Conservation (phyloP, 2,888 invertebrate genomes). For the Heliconius charithonia region DNA sequence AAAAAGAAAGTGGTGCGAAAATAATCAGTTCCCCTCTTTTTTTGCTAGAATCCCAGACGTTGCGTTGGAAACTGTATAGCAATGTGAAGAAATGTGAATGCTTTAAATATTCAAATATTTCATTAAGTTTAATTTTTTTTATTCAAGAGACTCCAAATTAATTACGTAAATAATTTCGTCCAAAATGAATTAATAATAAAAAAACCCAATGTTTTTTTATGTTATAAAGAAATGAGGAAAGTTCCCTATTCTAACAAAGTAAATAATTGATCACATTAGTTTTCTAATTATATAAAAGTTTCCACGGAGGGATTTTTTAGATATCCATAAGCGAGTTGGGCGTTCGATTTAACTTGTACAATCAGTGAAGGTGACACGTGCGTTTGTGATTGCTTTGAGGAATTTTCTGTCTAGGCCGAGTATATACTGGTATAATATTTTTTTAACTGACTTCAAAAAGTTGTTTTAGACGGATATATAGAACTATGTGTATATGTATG, state of each 20-base stretch:
- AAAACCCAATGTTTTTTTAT: background rate
- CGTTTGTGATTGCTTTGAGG: conserved; percentile 31
- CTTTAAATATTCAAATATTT: background rate
- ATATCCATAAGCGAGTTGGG: conserved; percentile 31
- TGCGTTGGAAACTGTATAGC: too few relatives aligned
- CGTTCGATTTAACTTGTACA: conserved; percentile 42
- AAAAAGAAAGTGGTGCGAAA: too few relatives aligned
- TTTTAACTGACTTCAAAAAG: too few relatives aligned
- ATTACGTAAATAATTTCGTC: background rate
- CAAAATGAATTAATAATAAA: conserved; percentile 6
- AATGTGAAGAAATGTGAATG: background rate
- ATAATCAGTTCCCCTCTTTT: too few relatives aligned
- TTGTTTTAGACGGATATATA: too few relatives aligned
- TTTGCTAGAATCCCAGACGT: too few relatives aligned
- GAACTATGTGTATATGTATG: too few relatives aligned
- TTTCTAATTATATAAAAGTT: conserved; percentile 33
- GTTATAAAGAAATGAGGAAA: conserved; percentile 25
- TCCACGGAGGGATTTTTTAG: conserved; percentile 30
- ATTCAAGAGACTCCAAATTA: background rate
- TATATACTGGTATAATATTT: background rate
- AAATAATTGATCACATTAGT: conserved; percentile 30
- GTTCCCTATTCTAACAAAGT: conserved; percentile 20
- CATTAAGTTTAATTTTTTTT: background rate
- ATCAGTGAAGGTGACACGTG: conserved; percentile 41
- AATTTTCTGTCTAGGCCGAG: conserved; percentile 9